Percentiles rank a stretch among this genome's conserved stretches.
Conservation (phyloP, 2,797 vertebrate species). For the Eupleurogrammus muticus region DNA sequence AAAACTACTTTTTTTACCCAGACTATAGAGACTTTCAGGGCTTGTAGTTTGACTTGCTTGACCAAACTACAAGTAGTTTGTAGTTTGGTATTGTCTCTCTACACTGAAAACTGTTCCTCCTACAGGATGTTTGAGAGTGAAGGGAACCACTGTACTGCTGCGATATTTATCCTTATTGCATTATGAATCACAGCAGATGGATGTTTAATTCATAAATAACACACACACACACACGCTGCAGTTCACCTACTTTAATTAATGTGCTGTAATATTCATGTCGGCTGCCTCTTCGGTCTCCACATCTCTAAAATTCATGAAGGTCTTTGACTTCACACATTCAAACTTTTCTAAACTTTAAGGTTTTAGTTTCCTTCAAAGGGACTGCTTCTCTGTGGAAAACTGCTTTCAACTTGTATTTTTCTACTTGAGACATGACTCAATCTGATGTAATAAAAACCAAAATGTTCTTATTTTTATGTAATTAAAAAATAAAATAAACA, state of each 20-base stretch:
- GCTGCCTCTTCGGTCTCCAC: neutral
- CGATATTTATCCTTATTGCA: conserved; percentile 40
- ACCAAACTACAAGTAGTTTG: no score
- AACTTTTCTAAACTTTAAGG: conserved; percentile 15
- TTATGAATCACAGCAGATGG: conserved; percentile 19
- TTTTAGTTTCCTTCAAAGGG: neutral
- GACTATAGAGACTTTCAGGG: no score
- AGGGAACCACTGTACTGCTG: neutral
- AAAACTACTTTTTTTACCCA: no score
- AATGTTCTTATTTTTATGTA: no score
- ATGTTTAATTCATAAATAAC: conserved; percentile 49
- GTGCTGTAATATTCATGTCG: conserved; percentile 64
- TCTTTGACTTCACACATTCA: conserved; percentile 6
- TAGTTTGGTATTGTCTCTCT: no score
- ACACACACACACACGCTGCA: neutral
- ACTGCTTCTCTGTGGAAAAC: no score
- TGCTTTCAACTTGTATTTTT: no score
- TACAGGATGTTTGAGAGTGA: neutral
- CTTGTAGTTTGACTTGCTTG: no score
- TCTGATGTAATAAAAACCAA: no score
- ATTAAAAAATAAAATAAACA: no score
- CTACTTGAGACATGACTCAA: no score
- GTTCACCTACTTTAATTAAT: conserved; percentile 54
- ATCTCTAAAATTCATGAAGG: conserved; percentile 52
- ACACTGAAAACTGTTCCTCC: no score